Evolutionary conservation across 2,888 invertebrate genomes (phyloP), one percentile per base, ranked within the genome.

Genomic region (Mallateleia sp.): DNA sequence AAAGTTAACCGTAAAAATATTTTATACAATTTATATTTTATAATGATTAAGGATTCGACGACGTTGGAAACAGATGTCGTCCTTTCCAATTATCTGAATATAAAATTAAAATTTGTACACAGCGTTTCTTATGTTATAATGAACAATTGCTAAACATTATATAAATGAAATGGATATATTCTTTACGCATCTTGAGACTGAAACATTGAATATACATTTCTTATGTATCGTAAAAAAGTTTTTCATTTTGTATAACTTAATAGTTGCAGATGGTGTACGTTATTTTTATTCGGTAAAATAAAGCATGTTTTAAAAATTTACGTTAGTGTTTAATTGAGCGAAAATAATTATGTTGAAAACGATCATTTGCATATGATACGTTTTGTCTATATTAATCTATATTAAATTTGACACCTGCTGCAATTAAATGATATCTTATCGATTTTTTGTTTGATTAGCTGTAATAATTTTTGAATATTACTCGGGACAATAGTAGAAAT

Each of bases 111-210:
- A n/a, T 56, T 81, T 58, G n/a, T 34, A 66, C 15, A 47, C 11
- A 32, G 28, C 0, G 18, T 52, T 74, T 50, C 25, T 83, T 92
- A 90, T 66, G 56, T 91, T 94, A 93, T 92, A 93, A 93, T 91
- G 92, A 91, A 92, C 54, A 89, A 93, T 94, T 94, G 94, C 94
- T 94, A 94, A 94, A 93, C 78, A 89, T 85, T 91, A 89, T 89
- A 86, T 62, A 67, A 69, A 71, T 81, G 74, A 83, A 85, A 75
- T 78, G 78, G 88, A 52, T 79, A 88, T 75, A 88, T 86, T 82
- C 81, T 89, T 90, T 91, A 90, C 91, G 91, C 92, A 92, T 91
- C 90, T 93, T 94, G 93, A 94, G 94, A 94, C 94, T 94, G 94
- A 94, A 91, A 91, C 90, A 93, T 91, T 71, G 18, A 91, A 90